These are phyloP conservation scores for Rhopalosiphum maidis DNA, from an alignment of 1,140 invertebrate genomes.

Conservation along the genomic window DNA sequence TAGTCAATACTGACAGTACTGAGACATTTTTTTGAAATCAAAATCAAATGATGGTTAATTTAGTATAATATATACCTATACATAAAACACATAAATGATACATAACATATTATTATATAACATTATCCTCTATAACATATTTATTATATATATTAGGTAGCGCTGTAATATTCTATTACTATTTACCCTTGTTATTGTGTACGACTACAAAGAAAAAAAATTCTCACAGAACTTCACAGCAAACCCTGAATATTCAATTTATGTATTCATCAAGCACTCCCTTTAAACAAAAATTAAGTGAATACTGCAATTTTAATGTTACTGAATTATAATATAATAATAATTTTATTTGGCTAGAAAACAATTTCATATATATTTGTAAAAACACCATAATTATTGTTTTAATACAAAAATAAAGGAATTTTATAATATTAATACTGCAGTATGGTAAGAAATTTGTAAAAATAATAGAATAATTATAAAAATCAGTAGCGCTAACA, in stretches of 20 bases:
- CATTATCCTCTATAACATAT: not conserved
- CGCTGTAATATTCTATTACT: not conserved
- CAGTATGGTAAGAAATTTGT: not conserved
- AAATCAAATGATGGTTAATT: not conserved
- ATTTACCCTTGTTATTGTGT: not conserved
- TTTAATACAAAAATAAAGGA: not conserved
- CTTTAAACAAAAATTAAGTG: too few relatives aligned
- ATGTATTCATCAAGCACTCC: too few relatives aligned
- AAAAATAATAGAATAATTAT: not conserved
- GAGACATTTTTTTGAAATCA: not conserved
- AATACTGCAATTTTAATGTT: too few relatives aligned
- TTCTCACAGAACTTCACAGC: not conserved
- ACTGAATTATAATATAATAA: too few relatives aligned
- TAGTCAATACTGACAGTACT: not conserved
- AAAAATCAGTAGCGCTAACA: not conserved
- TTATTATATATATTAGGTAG: not conserved
- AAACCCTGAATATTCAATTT: too few relatives aligned
- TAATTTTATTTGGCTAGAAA: too few relatives aligned
- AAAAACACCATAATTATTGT: not conserved
- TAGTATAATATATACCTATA: not conserved
- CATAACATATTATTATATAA: not conserved
- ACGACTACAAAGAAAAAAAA: not conserved
- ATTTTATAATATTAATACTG: not conserved
- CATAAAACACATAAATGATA: too few relatives aligned
- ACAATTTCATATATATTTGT: not conserved